Evolutionary conservation across 2,888 invertebrate species (phyloP), one percentile per base, ranked within the genome.

Genomic region (Xylophagus ater): DNA sequence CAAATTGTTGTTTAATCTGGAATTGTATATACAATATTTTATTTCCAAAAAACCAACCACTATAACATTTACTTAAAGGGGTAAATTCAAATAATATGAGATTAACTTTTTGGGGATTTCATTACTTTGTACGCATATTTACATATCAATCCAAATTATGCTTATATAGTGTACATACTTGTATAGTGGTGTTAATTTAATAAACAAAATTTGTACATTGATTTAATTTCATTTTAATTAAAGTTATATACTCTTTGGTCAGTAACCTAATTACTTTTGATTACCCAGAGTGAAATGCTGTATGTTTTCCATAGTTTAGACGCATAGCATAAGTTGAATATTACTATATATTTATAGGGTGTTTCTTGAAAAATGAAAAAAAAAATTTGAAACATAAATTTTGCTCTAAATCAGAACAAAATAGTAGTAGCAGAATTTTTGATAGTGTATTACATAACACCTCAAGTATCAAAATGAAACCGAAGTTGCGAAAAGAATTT

Each of bases 221-320:
- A 26, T 26, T 26, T 26, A 5, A 26, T 26, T 26, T 26, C 13
- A n/a, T 13, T 26, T 26, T 26, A 26, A 26, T 26, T 26, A 26
- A 26, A 26, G 26, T 26, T 26, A 26, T 26, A 26, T 3, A 26
- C 26, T 26, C 26, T 26, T 26, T 26, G 26, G 26, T 26, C 26
- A 26, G 12, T 26, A 26, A 26, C 7, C 26, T 26, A 26, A 26
- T 26, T 26, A 26, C 13, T 26, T n/a, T 26, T 26, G 3, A 26
- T 26, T 26, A 26, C 26, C n/a, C 13, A n/a, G 8, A 9, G 26
- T 10, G 6, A 26, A n/a, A 10, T 12, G 13, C 10, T 12, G 26
- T 9, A 26, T 5, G 26, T n/a, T n/a, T n/a, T n/a, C n/a, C n/a
- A n/a, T n/a, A n/a, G n/a, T n/a, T n/a, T n/a, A n/a, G n/a, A n/a